These are phyloP conservation scores for Caenorhabditis remanei DNA, from an alignment of 1,140 invertebrate genomes.

Conservation along the genomic window DNA sequence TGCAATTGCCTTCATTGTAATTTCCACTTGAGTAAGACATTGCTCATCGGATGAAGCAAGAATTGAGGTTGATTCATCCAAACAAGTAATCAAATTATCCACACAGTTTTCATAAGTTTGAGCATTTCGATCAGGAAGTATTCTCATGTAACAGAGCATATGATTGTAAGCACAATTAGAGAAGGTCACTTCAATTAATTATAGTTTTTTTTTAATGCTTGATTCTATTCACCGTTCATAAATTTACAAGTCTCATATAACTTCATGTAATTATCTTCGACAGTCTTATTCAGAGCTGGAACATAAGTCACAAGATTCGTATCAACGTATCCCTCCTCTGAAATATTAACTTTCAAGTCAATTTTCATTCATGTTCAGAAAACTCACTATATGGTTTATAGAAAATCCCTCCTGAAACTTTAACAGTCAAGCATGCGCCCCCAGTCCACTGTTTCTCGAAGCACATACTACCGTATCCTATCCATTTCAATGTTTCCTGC, in stretches of 20 bases:
- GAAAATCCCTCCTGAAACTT: too few relatives aligned
- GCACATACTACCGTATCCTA: too few relatives aligned
- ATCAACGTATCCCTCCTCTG: not conserved
- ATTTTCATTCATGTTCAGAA: too few relatives aligned
- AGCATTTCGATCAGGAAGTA: not conserved
- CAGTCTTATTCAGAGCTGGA: slow-evolving; percentile 2
- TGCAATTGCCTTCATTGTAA: not conserved
- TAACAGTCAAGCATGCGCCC: too few relatives aligned
- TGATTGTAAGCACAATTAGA: not conserved
- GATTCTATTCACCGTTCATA: not conserved
- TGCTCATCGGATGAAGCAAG: not conserved
- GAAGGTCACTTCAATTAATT: not conserved
- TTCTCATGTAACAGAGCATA: not conserved
- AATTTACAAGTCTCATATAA: not conserved
- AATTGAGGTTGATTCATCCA: not conserved
- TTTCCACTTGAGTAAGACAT: not conserved
- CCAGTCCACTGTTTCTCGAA: too few relatives aligned
- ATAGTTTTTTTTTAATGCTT: not conserved
- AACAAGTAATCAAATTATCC: not conserved
- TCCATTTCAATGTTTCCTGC: too few relatives aligned
- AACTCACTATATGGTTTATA: too few relatives aligned
- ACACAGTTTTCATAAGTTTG: slow-evolving; percentile 3
- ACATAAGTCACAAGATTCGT: not conserved
- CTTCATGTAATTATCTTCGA: not conserved
- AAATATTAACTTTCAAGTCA: too few relatives aligned